Evolutionary conservation across 2,113 vertebrate genomes (phyloP).

Genomic region (Cebidichthys violaceus): DNA sequence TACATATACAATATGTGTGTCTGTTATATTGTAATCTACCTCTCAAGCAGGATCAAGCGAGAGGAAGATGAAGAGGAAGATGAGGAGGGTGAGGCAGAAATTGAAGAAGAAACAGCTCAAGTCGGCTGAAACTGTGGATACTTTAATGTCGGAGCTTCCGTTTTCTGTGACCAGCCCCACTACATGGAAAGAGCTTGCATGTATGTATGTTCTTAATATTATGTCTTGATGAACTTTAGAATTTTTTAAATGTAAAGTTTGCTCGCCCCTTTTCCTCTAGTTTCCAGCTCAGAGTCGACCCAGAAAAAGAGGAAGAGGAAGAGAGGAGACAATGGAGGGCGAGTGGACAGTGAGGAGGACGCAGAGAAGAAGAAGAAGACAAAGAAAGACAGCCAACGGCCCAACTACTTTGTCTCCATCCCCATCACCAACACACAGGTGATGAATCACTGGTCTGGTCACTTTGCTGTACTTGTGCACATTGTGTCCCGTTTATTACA

Average conservation of each 20-base stretch:
- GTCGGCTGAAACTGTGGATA: slow-evolving; percentile 22
- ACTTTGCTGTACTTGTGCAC: background rate
- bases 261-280: slow-evolving; percentile 70
- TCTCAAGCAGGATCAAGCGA: slow-evolving; percentile 42
- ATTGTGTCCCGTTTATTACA: background rate
- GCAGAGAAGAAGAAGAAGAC: slow-evolving; percentile 86
- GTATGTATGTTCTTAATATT: slow-evolving; percentile 39
- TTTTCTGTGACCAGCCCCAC: slow-evolving; percentile 85
- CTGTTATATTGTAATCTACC: background rate
- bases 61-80: slow-evolving; percentile 67
- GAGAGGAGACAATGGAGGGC: slow-evolving; percentile 70
- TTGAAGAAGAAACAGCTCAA: slow-evolving; percentile 61
- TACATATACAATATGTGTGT: background rate
- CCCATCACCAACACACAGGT: slow-evolving; percentile 81
- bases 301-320: slow-evolving; percentile 86
- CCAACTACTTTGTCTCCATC: slow-evolving; percentile 96
- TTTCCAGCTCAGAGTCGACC: slow-evolving; percentile 68
- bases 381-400: slow-evolving; percentile 79
- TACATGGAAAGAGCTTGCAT: slow-evolving; percentile 83
- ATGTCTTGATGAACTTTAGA: background rate
- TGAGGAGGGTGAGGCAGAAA: slow-evolving; percentile 61
- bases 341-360: slow-evolving; percentile 82
- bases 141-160: slow-evolving; percentile 86
- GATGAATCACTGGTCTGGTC: background rate
- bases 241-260: background rate